Evolutionary conservation across 2,113 vertebrate genomes (phyloP).

Genomic region (Eptatretus burgeri): DNA sequence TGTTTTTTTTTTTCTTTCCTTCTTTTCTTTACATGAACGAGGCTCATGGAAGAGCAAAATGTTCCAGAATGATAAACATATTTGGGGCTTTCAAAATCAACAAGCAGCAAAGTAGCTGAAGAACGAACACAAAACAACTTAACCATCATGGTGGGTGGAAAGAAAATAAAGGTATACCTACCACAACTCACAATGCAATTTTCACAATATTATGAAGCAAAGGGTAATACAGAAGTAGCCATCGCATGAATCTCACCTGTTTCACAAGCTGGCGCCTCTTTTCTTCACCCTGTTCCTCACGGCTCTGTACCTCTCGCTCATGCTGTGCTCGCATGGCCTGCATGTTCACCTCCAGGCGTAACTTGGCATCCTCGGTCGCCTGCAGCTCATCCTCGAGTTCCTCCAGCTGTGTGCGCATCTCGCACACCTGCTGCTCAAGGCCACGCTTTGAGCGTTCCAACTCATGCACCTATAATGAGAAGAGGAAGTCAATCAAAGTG

Average conservation of each 20-base stretch:
- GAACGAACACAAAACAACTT: no score
- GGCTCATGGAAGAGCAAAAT: no score
- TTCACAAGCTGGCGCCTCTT: constrained; percentile 73
- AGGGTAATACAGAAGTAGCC: no score
- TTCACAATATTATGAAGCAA: no score
- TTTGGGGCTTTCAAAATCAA: no score
- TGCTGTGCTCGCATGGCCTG: constrained; percentile 97
- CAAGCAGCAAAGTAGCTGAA: no score
- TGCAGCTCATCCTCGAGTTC: constrained; percentile 88
- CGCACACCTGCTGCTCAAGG: constrained; percentile 76
- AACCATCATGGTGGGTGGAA: no score
- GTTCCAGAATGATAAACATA: no score
- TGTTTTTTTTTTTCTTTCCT: no score
- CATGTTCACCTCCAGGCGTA: constrained; percentile 93
- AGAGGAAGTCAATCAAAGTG: not conserved
- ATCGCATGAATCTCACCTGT: constrained; percentile 23
- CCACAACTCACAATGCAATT: no score
- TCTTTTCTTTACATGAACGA: no score
- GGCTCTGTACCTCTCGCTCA: constrained; percentile 51
- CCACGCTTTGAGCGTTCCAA: constrained; percentile 85
- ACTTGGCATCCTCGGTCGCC: constrained; percentile 77
- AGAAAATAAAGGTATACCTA: no score
- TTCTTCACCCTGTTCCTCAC: constrained; percentile 77
- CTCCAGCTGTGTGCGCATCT: constrained; percentile 83
- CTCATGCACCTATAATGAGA: constrained; percentile 42